phyloP scores from a whole-genome alignment of 92 coral and sea anemone species.

The Micromussa lordhowensis region DNA sequence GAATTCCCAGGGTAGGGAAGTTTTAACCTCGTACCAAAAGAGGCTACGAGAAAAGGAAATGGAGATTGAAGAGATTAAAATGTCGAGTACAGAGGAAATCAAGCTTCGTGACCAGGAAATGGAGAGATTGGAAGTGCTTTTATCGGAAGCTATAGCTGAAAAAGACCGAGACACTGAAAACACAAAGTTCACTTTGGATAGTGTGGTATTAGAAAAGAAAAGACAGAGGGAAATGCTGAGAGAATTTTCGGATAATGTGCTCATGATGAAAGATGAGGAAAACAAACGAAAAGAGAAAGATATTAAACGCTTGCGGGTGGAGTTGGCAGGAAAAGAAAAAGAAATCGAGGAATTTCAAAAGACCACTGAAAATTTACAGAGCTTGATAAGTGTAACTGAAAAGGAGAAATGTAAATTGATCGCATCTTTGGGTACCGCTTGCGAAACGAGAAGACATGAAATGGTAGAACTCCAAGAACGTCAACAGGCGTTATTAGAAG shows the following conservation, averaged over 20 bases:
- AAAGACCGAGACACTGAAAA: conserved; percentile 48
- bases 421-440: conserved; percentile 9
- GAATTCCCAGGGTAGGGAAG: conserved; percentile 71
- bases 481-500: conserved; percentile 1
- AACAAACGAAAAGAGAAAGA: conserved; percentile 28
- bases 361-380: conserved; percentile 9
- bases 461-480: conserved; percentile 6
- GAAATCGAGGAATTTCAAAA: conserved; percentile 20
- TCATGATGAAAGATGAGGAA: conserved; percentile 29
- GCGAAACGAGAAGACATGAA: conserved; percentile 12
- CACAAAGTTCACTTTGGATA: conserved; percentile 25
- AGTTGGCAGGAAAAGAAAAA: conserved; percentile 31
- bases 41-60: conserved; percentile 67
- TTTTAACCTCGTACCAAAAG: conserved; percentile 62
- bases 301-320: conserved; percentile 14
- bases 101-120: conserved; percentile 43
- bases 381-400: conserved; percentile 11
- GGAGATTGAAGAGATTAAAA: conserved; percentile 52
- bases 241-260: conserved; percentile 31
- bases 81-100: conserved; percentile 43
- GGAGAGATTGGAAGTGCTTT: conserved; percentile 44
- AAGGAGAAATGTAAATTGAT: conserved; percentile 13
- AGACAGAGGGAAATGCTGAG: conserved; percentile 41
- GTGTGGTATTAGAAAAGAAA: conserved; percentile 55
- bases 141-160: conserved; percentile 58